Base-by-base conservation (phyloP, 1,140 invertebrate genomes). In the Hyles vespertilio region DNA sequence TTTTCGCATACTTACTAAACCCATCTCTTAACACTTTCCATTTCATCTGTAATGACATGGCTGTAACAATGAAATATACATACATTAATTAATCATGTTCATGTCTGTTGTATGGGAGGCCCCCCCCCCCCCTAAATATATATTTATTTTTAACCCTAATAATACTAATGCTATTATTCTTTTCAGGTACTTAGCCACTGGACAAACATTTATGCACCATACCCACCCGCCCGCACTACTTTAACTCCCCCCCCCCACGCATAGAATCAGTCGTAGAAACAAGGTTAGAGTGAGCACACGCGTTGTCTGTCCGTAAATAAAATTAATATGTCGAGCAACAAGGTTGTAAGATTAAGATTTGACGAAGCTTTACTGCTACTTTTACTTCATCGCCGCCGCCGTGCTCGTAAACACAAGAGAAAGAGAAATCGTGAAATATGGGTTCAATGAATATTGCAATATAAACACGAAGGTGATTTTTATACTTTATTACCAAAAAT, bases 181-280 rank as follows among this genome's bases (percentile, higher is more conserved):
- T 77, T 77, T 58, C 60, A 79, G 67, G 54, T 79, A 76, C 61
- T 67, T 77, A 45, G 71, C 70, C 34, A 79, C 61, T 58, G 74
- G 77, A 45, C 67, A 63, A 58, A 72, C 64, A 53, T 70, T 81
- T 58, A 72, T 64, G 58, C n/a, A n/a, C n/a, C n/a, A n/a, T n/a
- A n/a, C n/a, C n/a, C n/a, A n/a, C n/a, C n/a, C 22, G 22, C 22
- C 22, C 22, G 22, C 22, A 22, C 22, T 22, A 22, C 22, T 22
- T 22, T 22, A 22, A 22, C 22, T 22, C 22, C n/a, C n/a, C n/a
- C n/a, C n/a, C n/a, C n/a, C 22, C 22, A 22, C 22, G 22, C 22
- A 22, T 22, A 22, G 22, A 22, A 22, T 22, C 22, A 22, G 22
- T 22, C 22, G 22, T 22, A 22, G 22, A 22, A 22, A 22, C 22